Evolutionary conservation across 2,113 vertebrate species (phyloP).

Genomic region (Dicentrarchus labrax): DNA sequence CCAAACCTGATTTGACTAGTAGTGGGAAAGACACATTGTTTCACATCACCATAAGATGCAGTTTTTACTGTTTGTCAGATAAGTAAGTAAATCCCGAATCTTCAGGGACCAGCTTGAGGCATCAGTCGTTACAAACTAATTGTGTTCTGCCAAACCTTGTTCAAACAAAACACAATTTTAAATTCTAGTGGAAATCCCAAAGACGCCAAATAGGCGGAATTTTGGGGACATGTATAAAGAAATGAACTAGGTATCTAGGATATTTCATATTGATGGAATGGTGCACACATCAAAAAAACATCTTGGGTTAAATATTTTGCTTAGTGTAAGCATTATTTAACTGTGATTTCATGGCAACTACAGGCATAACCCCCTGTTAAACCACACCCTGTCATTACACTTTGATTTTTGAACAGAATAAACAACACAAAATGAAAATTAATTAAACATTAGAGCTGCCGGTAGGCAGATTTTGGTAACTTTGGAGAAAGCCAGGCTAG

Average conservation of each 20-base stretch:
- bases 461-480: too few relatives aligned
- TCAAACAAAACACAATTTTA: background rate
- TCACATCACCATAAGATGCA: background rate
- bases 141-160: background rate
- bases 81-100: background rate
- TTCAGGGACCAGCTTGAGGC: background rate
- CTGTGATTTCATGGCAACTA: background rate
- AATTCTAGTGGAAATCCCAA: background rate
- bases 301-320: background rate
- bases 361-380: too few relatives aligned
- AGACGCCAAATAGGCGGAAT: background rate
- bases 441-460: too few relatives aligned
- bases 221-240: background rate
- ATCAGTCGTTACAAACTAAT: background rate
- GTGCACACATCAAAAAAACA: background rate
- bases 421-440: too few relatives aligned
- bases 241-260: background rate
- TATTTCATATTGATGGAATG: background rate
- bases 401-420: too few relatives aligned
- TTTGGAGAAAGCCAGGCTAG: too few relatives aligned
- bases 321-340: background rate
- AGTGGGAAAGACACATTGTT: slow-evolving; percentile 20
- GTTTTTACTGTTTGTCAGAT: background rate
- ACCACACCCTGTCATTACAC: too few relatives aligned
- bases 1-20: background rate